Evolutionary conservation across 1,140 invertebrate genomes (phyloP).

Genomic region (Sarcophaga bullata): DNA sequence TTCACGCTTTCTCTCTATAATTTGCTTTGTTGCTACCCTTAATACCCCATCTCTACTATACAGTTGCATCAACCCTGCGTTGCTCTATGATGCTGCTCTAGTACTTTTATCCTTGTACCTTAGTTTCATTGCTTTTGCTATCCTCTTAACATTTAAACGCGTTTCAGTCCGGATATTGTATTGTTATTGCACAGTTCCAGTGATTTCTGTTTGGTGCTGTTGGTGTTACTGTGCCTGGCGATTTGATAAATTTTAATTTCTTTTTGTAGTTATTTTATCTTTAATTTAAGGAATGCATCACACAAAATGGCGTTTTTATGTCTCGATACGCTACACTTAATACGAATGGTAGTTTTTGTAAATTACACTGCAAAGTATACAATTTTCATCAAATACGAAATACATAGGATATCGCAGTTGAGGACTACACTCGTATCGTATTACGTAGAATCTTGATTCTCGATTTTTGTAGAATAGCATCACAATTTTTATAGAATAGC

Average conservation of each 20-base stretch:
- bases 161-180: neutral
- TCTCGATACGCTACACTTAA: neutral
- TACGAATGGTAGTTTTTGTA: no score
- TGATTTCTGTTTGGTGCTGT: neutral
- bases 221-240: constrained; percentile 3
- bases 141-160: neutral
- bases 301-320: constrained; percentile 18
- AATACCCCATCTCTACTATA: neutral
- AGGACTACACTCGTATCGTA: no score
- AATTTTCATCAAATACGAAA: no score
- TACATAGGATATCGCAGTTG: no score
- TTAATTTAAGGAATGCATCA: constrained; percentile 44
- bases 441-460: no score
- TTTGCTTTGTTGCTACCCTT: neutral
- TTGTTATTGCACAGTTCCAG: neutral
- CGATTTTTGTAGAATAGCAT: no score
- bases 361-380: no score
- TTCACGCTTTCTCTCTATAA: constrained; percentile 1
- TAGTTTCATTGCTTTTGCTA: neutral
- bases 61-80: neutral
- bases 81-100: neutral
- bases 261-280: constrained; percentile 39
- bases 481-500: no score
- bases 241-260: constrained; percentile 44
- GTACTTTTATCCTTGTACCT: neutral